Base-by-base conservation (phyloP, 2,113 vertebrate species). In the Malurus melanocephalus region DNA sequence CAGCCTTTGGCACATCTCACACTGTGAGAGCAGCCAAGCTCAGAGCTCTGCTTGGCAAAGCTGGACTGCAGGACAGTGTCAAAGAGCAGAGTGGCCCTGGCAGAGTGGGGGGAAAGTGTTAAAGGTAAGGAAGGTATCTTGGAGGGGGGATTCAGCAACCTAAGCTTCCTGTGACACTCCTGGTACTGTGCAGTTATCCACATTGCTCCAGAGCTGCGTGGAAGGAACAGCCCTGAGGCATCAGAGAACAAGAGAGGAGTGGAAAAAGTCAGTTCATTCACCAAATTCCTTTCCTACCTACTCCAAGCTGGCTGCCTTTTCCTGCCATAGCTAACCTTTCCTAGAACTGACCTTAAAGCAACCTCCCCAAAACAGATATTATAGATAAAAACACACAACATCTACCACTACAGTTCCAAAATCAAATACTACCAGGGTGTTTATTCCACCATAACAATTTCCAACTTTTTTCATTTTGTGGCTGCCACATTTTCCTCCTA, bases 161-260 rank as follows among this genome's bases (percentile, higher is more conserved):
- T 13, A 9, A 81, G 42, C 42, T 61, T 65, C 11, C 78, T 28
- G 55, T 6, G 26, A 26, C 1, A 0, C 24, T 65, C 10, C 57
- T 6, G 3, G 38, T 68, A 32, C 42, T 35, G 7, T 2, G 23
- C 4, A 15, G 12, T 61, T 67, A 69, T 5, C 7, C 0, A 4
- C 49, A 4, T 26, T 17, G 61, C 71, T 62, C 72, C 30, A 28
- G 18, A 35, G 55, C 45, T 16, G 30, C 0, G 7, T 7, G 64
- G 45, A 62, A 65, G 10, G 7, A 67, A 51, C 20, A 55, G 59
- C 55, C 59, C 57, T 38, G 76, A 24, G 55, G 80, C 57, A 82
- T 3, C 49, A 26, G 15, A 75, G 20, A 53, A 42, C 32, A 16
- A 57, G 32, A 60, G 19, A 40, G 14, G 11, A 33, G 22, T 2